phyloP scores from a whole-genome alignment of 1,140 invertebrate genomes.

The Diuraphis noxia region DNA sequence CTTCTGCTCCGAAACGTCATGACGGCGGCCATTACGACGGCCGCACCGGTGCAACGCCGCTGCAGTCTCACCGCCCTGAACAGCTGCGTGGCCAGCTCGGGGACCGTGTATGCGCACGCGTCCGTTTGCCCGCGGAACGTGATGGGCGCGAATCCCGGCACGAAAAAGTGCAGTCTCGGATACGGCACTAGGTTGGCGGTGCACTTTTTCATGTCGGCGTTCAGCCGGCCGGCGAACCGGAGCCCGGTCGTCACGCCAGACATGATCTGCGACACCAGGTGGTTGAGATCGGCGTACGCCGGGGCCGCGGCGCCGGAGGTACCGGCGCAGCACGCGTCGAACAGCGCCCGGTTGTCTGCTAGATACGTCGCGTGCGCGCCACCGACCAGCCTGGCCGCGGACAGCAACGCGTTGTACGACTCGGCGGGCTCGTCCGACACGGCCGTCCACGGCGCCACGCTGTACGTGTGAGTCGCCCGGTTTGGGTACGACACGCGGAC shows the following conservation, averaged over 20 bases:
- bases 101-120: neutral
- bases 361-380: constrained; percentile 69
- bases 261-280: constrained; percentile 66
- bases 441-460: constrained; percentile 76
- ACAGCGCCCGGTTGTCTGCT: constrained; percentile 70
- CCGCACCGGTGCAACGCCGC: neutral
- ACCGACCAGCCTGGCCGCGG: constrained; percentile 69
- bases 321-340: constrained; percentile 66
- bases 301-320: constrained; percentile 62
- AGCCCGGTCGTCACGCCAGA: constrained; percentile 67
- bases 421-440: constrained; percentile 67
- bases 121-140: constrained; percentile 66
- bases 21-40: constrained; percentile 1
- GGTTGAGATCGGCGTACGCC: constrained; percentile 67
- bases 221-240: constrained; percentile 71
- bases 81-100: neutral
- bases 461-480: constrained; percentile 73
- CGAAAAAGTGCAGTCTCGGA: constrained; percentile 62
- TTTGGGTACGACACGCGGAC: constrained; percentile 68
- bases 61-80: neutral
- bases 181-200: constrained; percentile 68
- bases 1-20: constrained; percentile 32
- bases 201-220: constrained; percentile 71
- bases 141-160: constrained; percentile 69
- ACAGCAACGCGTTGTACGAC: constrained; percentile 68